Conservation (phyloP, 2,888 invertebrate species). For the Branchipolynoe longqiensis region DNA sequence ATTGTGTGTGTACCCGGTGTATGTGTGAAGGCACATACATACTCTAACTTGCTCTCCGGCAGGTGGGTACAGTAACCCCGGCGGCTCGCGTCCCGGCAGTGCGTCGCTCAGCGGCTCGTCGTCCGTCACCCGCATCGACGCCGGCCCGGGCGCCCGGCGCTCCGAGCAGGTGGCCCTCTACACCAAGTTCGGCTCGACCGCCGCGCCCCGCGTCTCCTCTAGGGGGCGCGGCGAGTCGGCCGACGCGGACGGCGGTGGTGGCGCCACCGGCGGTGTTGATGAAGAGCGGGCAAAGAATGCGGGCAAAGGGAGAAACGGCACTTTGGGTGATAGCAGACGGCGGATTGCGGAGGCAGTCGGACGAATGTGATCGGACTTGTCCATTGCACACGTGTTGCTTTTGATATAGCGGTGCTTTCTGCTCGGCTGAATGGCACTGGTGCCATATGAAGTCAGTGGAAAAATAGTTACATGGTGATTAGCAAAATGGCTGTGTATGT, state of each 20-base stretch:
- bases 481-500: too few species aligned
- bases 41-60: too few species aligned
- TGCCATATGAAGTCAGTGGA: too few species aligned
- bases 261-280: not conserved
- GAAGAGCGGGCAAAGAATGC: not conserved
- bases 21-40: too few species aligned
- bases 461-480: too few species aligned
- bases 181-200: not conserved
- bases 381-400: too few species aligned
- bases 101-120: not conserved
- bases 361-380: conserved; percentile 41
- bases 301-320: conserved; percentile 11
- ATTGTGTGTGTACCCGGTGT: too few species aligned
- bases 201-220: not conserved
- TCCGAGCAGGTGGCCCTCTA: conserved; percentile 29
- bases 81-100: not conserved
- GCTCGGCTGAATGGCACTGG: too few species aligned
- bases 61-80: conserved; percentile 42
- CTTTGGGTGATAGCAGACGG: conserved; percentile 43
- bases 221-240: not conserved
- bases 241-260: not conserved
- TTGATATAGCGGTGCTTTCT: too few species aligned
- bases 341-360: conserved; percentile 59
- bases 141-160: not conserved
- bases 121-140: conserved; percentile 5